phyloP scores from a whole-genome alignment of 2,888 invertebrate genomes.

The Drosophila prolongata region DNA sequence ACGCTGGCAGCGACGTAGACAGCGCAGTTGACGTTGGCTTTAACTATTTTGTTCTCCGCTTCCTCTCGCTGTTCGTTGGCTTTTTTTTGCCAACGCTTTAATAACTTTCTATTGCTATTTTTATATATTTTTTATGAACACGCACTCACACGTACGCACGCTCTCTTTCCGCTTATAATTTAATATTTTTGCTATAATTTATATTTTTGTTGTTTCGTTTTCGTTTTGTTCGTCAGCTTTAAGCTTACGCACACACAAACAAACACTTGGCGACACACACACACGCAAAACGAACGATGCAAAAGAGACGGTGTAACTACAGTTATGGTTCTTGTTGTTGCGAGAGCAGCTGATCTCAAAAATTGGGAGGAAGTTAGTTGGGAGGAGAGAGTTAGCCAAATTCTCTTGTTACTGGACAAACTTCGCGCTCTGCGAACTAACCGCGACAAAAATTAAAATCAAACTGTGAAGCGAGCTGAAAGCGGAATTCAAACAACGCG shows the following conservation, averaged over 20 bases:
- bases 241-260: slow-evolving; percentile 58
- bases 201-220: slow-evolving; percentile 53
- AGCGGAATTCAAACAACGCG: slow-evolving; percentile 56
- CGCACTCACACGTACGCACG: slow-evolving; percentile 48
- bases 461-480: slow-evolving; percentile 59
- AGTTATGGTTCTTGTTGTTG: slow-evolving; percentile 41
- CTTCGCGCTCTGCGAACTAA: slow-evolving; percentile 55
- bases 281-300: slow-evolving; percentile 30
- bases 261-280: slow-evolving; percentile 42
- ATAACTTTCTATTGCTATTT: slow-evolving; percentile 81
- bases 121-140: slow-evolving; percentile 55
- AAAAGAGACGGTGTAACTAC: slow-evolving; percentile 42
- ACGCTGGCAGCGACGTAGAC: slow-evolving; percentile 56
- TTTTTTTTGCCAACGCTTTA: slow-evolving; percentile 66
- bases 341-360: slow-evolving; percentile 48
- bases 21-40: slow-evolving; percentile 65
- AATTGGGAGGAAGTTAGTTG: slow-evolving; percentile 42
- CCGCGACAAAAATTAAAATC: slow-evolving; percentile 71
- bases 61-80: slow-evolving; percentile 48
- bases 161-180: slow-evolving; percentile 39
- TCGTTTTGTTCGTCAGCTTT: slow-evolving; percentile 60
- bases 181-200: slow-evolving; percentile 58
- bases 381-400: slow-evolving; percentile 22
- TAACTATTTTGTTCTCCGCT: slow-evolving; percentile 75
- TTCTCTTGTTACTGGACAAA: slow-evolving; percentile 8